These are phyloP conservation scores for Bombus confusus DNA, from an alignment of 1,140 invertebrate genomes.

Conservation along the genomic window DNA sequence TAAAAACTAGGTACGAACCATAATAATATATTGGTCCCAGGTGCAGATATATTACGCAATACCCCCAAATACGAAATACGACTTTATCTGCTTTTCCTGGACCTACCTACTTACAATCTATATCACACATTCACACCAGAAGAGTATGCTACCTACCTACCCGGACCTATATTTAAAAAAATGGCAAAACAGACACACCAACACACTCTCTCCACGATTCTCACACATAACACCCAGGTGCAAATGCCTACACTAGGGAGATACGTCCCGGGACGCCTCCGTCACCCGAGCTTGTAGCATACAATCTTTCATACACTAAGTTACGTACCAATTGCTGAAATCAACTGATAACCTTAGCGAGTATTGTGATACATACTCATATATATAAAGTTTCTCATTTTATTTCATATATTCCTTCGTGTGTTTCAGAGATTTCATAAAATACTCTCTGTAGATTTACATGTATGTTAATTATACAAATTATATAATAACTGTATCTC, in stretches of 20 bases:
- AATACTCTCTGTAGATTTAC: background rate
- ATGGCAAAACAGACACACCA: background rate
- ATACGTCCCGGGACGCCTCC: constrained; percentile 12
- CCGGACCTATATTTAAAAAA: constrained; percentile 5
- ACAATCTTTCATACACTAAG: background rate
- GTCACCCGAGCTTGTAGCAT: constrained; percentile 3
- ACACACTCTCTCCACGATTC: constrained; percentile 1
- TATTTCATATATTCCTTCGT: background rate
- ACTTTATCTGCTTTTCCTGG: constrained; percentile 19
- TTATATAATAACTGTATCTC: background rate
- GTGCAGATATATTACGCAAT: background rate
- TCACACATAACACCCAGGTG: constrained; percentile 6
- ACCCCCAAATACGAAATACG: background rate
- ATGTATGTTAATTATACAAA: background rate
- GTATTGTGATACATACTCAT: background rate
- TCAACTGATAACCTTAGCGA: constrained; percentile 14
- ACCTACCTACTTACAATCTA: constrained; percentile 13
- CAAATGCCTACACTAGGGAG: constrained; percentile 19
- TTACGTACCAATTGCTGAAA: constrained; percentile 24
- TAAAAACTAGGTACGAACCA: constrained; percentile 4
- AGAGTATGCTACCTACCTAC: constrained; percentile 9
- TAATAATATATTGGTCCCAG: background rate
- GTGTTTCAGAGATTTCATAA: background rate
- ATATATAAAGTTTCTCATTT: background rate
- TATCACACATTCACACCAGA: constrained; percentile 1